These are phyloP conservation scores for Phyllotreta cruciferae DNA, from an alignment of 2,888 invertebrate species.

Conservation along the genomic window DNA sequence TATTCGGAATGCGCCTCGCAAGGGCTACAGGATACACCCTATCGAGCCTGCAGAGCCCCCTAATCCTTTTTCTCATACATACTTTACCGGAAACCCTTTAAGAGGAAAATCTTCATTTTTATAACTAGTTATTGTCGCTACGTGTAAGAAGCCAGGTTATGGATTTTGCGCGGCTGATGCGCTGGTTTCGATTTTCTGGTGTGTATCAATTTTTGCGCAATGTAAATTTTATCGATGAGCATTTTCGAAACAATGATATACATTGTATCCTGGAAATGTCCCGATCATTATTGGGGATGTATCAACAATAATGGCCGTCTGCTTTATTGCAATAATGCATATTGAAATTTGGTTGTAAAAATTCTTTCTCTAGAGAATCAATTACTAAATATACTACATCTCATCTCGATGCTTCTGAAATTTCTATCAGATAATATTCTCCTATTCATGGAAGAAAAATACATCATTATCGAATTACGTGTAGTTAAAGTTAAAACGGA, in stretches of 20 bases:
- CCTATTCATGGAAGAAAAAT: conserved; percentile 3
- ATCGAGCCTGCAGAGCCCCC: conserved; percentile 49
- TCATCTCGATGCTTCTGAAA: too few species aligned
- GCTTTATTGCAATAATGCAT: not conserved
- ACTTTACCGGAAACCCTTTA: conserved; percentile 46
- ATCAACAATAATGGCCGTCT: conserved; percentile 3
- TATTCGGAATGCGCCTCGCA: conserved; percentile 48
- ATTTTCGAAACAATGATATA: conserved; percentile 9
- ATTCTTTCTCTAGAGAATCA: too few species aligned
- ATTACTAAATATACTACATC: too few species aligned
- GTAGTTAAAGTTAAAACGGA: not conserved
- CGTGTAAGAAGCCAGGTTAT: not conserved
- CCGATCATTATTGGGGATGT: not conserved
- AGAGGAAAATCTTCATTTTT: conserved; percentile 13
- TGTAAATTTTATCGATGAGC: conserved; percentile 2
- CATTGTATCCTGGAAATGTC: conserved; percentile 8
- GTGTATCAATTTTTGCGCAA: not conserved
- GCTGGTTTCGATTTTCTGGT: not conserved
- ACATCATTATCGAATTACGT: not conserved
- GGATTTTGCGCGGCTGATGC: too few species aligned
- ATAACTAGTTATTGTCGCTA: conserved; percentile 1
- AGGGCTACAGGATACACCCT: conserved; percentile 47
- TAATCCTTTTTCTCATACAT: conserved; percentile 51
- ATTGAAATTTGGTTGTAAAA: not conserved
- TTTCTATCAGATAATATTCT: too few species aligned